phyloP scores from a whole-genome alignment of 2,888 invertebrate species.

The Diarsia mendica region DNA sequence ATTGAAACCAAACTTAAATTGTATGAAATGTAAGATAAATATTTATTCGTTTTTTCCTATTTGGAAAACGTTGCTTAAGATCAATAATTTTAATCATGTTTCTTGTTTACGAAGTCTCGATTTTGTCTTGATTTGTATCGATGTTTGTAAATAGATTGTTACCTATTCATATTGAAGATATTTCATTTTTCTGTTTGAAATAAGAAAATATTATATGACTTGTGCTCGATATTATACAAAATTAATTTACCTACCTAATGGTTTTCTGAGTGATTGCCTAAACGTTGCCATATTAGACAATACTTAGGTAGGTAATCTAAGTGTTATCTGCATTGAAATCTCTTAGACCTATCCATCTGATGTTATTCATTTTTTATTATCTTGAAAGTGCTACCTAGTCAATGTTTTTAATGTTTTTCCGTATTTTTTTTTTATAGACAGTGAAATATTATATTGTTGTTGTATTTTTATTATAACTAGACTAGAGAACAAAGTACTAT shows the following conservation, averaged over 20 bases:
- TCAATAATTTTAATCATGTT: neutral
- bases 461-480: constrained; percentile 16
- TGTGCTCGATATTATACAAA: neutral
- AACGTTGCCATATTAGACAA: neutral
- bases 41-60: neutral
- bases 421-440: too few relatives aligned
- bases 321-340: constrained; percentile 34
- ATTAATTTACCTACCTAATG: too few relatives aligned
- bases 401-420: constrained; percentile 22
- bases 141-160: neutral
- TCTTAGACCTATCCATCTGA: constrained; percentile 15
- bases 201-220: neutral
- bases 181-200: constrained; percentile 1
- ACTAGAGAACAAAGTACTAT: neutral
- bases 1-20: neutral
- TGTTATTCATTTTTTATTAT: constrained; percentile 22
- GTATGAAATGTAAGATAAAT: neutral
- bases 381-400: constrained; percentile 44
- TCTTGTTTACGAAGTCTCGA: neutral
- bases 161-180: neutral
- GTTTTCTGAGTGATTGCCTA: constrained; percentile 6
- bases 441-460: constrained; percentile 21
- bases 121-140: neutral
- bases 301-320: constrained; percentile 12
- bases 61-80: constrained; percentile 10